Evolutionary conservation across 2,888 invertebrate species (phyloP), one percentile per base, ranked within the genome.

Genomic region (Taphrorychus bicolor): DNA sequence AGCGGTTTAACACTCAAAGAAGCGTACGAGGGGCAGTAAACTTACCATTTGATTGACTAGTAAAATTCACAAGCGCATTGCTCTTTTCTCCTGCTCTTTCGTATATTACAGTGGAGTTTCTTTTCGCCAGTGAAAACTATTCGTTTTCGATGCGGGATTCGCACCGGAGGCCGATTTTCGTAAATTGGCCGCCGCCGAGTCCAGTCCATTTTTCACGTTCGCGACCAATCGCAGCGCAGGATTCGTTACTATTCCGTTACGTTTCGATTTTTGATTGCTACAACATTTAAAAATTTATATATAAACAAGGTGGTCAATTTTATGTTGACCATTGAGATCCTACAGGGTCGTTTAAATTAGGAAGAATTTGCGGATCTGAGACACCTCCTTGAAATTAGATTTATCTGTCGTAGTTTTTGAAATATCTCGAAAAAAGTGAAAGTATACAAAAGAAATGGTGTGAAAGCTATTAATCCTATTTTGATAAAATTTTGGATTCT

Each of bases 211-310:
- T 75, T 90, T 85, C 48, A 91, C 89, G 76, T 91, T 91, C 24
- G 89, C 89, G 1, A 94, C 93, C 69, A 94, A 85, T 73, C 94
- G 85, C 87, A 94, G 88, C 61, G 94, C 94, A 11, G 94, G 94
- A 79, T 94, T 94, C 2, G 93, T 93, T 19, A 93, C 93, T 66
- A 93, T 92, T 1, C 93, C 93, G 77, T 93, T 94, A 66, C 93
- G 86, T 82, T 93, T 93, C 79, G 87, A 87, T 80, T 91, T 91
- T 24, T 80, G 77, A 73, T 80, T 80, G 69, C 74, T 75, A 52
- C 52, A 69, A 66, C 52, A 59, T 9, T 32, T 32, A 9, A 9
- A 7, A 7, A 2, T 32, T 32, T 11, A 32, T n/a, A n/a, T n/a
- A n/a, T n/a, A n/a, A n/a, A n/a, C n/a, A n/a, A n/a, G n/a, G n/a